Evolutionary conservation across 2,113 vertebrate species (phyloP).

Genomic region (Lophochroa leadbeateri): DNA sequence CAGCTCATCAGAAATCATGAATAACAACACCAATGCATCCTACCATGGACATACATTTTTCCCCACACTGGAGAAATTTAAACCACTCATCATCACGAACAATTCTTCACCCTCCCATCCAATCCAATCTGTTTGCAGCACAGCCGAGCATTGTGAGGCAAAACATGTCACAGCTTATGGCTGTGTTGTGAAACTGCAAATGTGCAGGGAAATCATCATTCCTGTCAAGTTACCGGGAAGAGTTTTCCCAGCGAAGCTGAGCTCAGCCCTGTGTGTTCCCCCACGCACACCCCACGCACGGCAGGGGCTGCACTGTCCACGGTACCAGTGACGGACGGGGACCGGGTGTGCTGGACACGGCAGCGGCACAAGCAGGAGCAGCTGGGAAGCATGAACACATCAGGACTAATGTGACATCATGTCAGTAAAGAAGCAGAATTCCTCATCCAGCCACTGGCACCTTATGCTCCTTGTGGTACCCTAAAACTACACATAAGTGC

Average conservation of each 20-base stretch:
- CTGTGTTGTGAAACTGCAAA: slow-evolving; percentile 14
- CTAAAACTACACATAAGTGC: slow-evolving; percentile 57
- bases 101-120: not conserved
- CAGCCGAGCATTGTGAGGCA: not conserved
- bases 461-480: not conserved
- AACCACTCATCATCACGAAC: not conserved
- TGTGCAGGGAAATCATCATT: not conserved
- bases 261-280: not conserved
- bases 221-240: slow-evolving; percentile 24
- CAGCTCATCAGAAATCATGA: not conserved
- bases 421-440: not conserved
- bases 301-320: slow-evolving; percentile 75
- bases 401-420: not conserved
- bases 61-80: not conserved
- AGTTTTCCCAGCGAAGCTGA: slow-evolving; percentile 17
- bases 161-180: slow-evolving; percentile 33
- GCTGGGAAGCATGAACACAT: not conserved
- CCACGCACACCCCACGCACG: slow-evolving; percentile 44
- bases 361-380: not conserved
- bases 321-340: slow-evolving; percentile 53
- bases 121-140: not conserved
- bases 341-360: not conserved
- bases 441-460: not conserved
- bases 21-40: not conserved
- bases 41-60: not conserved